Percentiles rank a stretch among this genome's conserved stretches.
Conservation (phyloP, 2,113 vertebrate genomes). For the Microtus pennsylvanicus region DNA sequence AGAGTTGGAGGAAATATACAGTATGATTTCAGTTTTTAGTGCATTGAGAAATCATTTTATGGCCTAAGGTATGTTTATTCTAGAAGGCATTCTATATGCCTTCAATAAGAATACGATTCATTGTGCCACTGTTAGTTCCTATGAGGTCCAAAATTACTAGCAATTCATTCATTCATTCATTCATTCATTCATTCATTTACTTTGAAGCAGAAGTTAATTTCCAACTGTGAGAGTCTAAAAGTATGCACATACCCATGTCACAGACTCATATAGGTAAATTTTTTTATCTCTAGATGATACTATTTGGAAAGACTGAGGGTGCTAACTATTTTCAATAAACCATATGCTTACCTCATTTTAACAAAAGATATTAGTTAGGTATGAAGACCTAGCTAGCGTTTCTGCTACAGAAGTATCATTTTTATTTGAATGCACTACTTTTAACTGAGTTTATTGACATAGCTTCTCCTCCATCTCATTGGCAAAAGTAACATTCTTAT, state of each 20-base stretch:
- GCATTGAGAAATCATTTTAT: not conserved
- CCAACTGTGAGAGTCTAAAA: no score
- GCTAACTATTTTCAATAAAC: no score
- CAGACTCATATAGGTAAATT: no score
- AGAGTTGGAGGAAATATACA: not conserved
- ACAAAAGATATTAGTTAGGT: not conserved
- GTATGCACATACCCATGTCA: no score
- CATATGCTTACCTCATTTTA: not conserved
- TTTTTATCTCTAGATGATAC: no score
- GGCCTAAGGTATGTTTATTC: no score
- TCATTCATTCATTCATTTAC: no score
- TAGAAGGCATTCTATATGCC: not conserved
- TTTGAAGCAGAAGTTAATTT: no score
- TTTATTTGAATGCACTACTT: not conserved
- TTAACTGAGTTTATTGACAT: constrained; percentile 63
- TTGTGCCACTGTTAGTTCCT: not conserved
- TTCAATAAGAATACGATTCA: not conserved
- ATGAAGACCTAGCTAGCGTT: constrained; percentile 20
- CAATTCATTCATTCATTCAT: no score
- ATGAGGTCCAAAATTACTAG: no score
- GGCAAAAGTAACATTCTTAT: constrained; percentile 54
- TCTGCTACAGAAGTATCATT: not conserved
- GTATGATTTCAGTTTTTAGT: not conserved
- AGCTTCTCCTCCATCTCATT: not conserved
- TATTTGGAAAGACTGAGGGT: no score